These are phyloP conservation scores for Amphimallon solstitiale DNA, from an alignment of 2,888 invertebrate species.

Conservation along the genomic window DNA sequence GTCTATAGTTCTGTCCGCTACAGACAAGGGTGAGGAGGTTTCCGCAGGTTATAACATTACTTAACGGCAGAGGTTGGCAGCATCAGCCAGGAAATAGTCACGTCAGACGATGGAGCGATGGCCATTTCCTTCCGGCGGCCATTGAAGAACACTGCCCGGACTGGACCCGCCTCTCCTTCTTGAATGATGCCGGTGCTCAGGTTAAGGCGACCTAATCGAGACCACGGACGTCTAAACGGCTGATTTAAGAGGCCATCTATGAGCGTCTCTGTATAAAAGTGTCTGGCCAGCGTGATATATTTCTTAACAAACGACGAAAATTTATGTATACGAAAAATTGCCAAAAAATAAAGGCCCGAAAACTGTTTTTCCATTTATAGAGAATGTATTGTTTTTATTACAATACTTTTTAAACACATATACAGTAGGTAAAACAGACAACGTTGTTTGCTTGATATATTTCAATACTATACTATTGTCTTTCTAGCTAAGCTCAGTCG, in stretches of 20 bases:
- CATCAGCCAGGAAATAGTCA: slow-evolving; percentile 51
- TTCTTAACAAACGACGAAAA: too few relatives aligned
- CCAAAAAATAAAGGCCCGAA: too few relatives aligned
- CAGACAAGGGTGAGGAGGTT: background rate
- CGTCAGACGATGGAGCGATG: slow-evolving; percentile 54
- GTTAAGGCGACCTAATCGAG: slow-evolving; percentile 33
- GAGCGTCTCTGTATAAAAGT: slow-evolving; percentile 15
- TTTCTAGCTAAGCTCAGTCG: too few relatives aligned
- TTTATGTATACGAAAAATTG: too few relatives aligned
- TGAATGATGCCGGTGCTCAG: slow-evolving; percentile 20
- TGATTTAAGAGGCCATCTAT: slow-evolving; percentile 27
- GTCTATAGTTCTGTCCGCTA: background rate
- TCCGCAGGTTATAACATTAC: slow-evolving; percentile 51
- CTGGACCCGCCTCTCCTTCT: slow-evolving; percentile 16
- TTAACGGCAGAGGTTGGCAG: slow-evolving; percentile 48
- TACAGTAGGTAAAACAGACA: too few relatives aligned
- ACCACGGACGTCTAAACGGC: slow-evolving; percentile 12
- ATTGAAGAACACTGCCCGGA: slow-evolving; percentile 44
- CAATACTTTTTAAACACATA: background rate
- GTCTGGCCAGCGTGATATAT: slow-evolving; percentile 18
- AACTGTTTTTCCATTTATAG: too few relatives aligned
- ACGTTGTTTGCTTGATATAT: too few relatives aligned
- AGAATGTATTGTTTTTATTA: too few relatives aligned
- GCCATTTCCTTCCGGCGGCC: slow-evolving; percentile 56
- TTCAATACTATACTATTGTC: too few relatives aligned